Percentiles rank a stretch among this genome's conserved stretches.
Evolutionary conservation across 2,888 invertebrate species (phyloP).

Genomic region (Euzophera pinguis): DNA sequence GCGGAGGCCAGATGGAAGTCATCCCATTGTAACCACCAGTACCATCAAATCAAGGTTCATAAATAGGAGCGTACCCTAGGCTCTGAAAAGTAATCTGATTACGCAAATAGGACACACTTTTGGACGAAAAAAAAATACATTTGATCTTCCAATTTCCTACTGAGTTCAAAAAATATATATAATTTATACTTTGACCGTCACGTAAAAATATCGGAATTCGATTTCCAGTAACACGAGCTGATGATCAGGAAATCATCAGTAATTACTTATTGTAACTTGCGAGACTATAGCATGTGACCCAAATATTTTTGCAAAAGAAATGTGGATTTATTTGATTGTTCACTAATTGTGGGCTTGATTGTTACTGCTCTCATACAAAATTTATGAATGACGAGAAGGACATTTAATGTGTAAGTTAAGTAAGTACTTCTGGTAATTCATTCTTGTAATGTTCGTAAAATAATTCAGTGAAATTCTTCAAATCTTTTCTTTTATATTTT

Average conservation of each 20-base stretch:
- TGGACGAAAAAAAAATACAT: no score
- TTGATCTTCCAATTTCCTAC: no score
- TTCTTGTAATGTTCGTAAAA: no score
- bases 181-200: background rate
- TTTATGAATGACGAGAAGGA: conserved; percentile 7
- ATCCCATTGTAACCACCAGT: no score
- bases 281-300: background rate
- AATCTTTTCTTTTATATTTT: no score
- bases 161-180: background rate
- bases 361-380: conserved; percentile 4
- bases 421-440: background rate
- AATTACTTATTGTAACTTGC: conserved; percentile 10
- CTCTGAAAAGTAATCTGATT: no score
- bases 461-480: no score
- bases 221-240: background rate
- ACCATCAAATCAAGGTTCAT: no score
- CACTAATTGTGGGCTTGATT: conserved; percentile 4
- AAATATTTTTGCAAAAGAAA: conserved; percentile 2
- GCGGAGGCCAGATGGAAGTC: no score
- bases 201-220: conserved; percentile 8
- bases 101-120: no score
- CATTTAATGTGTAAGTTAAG: background rate
- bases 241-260: conserved; percentile 10
- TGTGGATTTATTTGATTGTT: conserved; percentile 12
- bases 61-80: no score